Base-by-base conservation (phyloP, 2,888 invertebrate species). In the Carterocephalus palaemon region DNA sequence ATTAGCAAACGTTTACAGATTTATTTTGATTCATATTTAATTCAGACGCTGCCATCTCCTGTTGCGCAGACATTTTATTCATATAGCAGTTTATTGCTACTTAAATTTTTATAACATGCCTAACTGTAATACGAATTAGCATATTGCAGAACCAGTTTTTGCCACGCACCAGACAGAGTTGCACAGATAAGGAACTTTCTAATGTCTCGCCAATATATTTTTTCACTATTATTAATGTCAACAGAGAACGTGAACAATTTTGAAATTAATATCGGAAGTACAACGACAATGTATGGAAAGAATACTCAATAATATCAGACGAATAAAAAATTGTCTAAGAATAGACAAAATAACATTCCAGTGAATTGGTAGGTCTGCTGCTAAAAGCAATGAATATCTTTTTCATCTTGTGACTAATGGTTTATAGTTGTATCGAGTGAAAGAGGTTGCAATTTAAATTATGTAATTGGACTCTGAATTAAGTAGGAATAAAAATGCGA, bases 151-250 rank as follows among this genome's bases (percentile, higher is more conserved):
- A 52, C 49, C 42, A 46, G 49, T 40, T 43, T 46, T 36, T 36
- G 41, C 40, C 42, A 52, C 46, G 41, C 43, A 48, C 43, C 19
- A 40, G 29, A 43, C 39, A 40, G 28, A 45, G 45, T 40, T 46
- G 42, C 31, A 31, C 47, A 34, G 52, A 47, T 47, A 49, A 49
- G n/a, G 46, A 49, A 54, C 55, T 57, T 55, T 58, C 55, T 56
- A 58, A 58, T 53, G 46, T 31, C 29, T 43, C 5, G 24, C 12
- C 31, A 33, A 16, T 48, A 29, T 28, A 22, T 24, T 28, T 17
- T 15, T 12, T 43, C 20, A 15, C 22, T 28, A 29, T 39, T 38
- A 43, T 28, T 23, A 9, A 31, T 16, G 37, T 17, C 19, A 17
- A 36, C 13, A 8, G 22, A 41, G 39, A 20, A 16, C 29, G 23